Percentiles rank a stretch among this genome's conserved stretches.
phyloP scores from a whole-genome alignment of 1,140 invertebrate genomes.

The Sesamia nonagrioides region DNA sequence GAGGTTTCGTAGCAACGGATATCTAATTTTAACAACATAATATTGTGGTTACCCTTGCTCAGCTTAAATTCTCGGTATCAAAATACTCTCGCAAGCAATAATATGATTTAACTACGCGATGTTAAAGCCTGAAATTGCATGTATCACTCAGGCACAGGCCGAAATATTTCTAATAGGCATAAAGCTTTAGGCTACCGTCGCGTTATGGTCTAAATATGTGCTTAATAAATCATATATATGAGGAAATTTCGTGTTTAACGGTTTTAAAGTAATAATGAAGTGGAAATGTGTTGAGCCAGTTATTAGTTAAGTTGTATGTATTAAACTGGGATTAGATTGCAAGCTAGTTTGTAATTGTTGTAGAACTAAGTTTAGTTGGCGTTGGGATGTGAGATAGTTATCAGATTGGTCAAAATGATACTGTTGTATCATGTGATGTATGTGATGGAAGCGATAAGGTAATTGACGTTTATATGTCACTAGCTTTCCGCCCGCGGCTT shows the following conservation, averaged over 20 bases:
- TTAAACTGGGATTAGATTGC: constrained; percentile 1
- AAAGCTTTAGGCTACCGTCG: constrained; percentile 24
- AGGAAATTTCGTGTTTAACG: constrained; percentile 9
- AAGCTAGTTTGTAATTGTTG: constrained; percentile 25
- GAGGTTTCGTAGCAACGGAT: constrained; percentile 28
- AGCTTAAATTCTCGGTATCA: constrained; percentile 31
- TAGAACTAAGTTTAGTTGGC: background rate
- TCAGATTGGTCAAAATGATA: background rate
- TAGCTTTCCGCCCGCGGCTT: too few relatives aligned
- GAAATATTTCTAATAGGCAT: constrained; percentile 33
- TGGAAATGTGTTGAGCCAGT: constrained; percentile 2
- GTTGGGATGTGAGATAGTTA: constrained; percentile 8
- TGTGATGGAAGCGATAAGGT: background rate
- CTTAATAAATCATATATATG: constrained; percentile 46
- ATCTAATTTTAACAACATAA: constrained; percentile 41
- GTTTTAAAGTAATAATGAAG: constrained; percentile 27
- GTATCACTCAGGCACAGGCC: too few relatives aligned
- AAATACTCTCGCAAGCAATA: background rate
- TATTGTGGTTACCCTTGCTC: constrained; percentile 21
- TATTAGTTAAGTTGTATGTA: constrained; percentile 12
- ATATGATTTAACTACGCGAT: background rate
- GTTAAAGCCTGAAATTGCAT: background rate
- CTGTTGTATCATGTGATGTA: background rate
- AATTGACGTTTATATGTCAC: too few relatives aligned
- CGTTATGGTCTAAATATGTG: constrained; percentile 38